phyloP scores from a whole-genome alignment of 2,113 vertebrate genomes.

The Mungos mungo region DNA sequence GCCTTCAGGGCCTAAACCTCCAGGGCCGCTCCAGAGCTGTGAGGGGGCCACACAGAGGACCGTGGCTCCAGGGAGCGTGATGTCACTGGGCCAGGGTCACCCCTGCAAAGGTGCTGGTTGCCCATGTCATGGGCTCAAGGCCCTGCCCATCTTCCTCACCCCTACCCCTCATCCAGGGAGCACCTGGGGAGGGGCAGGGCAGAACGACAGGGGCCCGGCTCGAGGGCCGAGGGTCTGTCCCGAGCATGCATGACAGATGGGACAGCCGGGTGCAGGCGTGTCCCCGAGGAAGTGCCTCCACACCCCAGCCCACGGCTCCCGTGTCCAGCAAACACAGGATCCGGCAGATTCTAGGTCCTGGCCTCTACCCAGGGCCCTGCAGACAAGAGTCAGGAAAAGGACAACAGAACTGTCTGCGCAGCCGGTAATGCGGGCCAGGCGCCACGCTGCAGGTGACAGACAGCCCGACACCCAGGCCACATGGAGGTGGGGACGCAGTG shows the following conservation, averaged over 20 bases:
- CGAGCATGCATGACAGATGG: too few relatives aligned
- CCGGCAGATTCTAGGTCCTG: neutral
- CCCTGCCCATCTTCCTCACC: too few relatives aligned
- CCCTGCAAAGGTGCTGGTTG: neutral
- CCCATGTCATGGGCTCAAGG: neutral
- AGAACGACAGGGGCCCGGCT: too few relatives aligned
- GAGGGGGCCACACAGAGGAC: accelerated
- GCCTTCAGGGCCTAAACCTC: neutral
- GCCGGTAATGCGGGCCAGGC: too few relatives aligned
- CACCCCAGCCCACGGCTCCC: neutral
- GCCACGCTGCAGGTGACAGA: neutral
- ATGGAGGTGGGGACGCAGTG: accelerated
- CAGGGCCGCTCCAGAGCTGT: neutral
- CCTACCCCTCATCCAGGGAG: too few relatives aligned
- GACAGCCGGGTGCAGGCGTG: too few relatives aligned
- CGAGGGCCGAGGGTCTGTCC: too few relatives aligned
- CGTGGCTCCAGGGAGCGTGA: neutral
- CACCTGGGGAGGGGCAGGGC: too few relatives aligned
- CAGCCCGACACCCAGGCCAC: neutral
- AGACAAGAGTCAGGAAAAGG: neutral
- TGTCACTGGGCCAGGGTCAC: neutral
- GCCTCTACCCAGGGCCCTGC: neutral
- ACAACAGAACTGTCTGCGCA: too few relatives aligned
- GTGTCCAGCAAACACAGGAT: neutral
- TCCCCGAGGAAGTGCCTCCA: too few relatives aligned